Percentiles rank a stretch among this genome's conserved stretches.
Conservation (phyloP, 2,113 vertebrate genomes). For the Anser cygnoides region DNA sequence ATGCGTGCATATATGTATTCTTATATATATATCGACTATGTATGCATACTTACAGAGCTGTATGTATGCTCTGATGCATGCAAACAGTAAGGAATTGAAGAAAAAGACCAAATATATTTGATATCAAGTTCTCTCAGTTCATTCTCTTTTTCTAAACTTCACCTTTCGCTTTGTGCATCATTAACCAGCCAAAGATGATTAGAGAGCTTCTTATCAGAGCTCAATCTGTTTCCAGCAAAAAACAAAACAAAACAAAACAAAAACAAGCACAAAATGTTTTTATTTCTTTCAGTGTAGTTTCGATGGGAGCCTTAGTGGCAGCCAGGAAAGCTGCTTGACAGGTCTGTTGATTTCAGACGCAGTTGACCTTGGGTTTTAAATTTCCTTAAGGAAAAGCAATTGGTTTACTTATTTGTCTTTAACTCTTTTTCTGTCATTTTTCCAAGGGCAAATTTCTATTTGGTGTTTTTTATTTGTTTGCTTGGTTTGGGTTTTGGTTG, state of each 20-base stretch:
- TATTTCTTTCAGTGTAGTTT: background rate
- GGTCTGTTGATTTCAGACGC: background rate
- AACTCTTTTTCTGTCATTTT: slow-evolving; percentile 26
- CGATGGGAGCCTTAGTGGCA: slow-evolving; percentile 5
- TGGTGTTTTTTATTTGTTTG: fast-evolving
- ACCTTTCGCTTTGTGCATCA: background rate
- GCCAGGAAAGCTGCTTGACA: slow-evolving; percentile 18
- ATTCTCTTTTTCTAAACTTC: slow-evolving; percentile 11
- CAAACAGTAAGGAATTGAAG: background rate
- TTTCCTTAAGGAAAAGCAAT: slow-evolving; percentile 9
- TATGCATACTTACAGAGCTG: background rate
- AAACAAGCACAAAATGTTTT: background rate
- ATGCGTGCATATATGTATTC: background rate
- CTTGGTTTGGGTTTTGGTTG: background rate
- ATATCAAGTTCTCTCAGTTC: background rate
- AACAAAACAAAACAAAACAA: background rate
- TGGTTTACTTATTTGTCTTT: background rate
- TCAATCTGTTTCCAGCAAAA: background rate
- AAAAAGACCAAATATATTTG: background rate
- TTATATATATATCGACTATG: background rate
- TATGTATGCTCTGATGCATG: background rate
- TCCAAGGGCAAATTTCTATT: background rate
- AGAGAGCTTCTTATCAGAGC: background rate
- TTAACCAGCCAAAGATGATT: slow-evolving; percentile 5
- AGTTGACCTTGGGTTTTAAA: slow-evolving; percentile 40